Base-by-base conservation (phyloP, 92 coral and sea anemone genomes). In the Scolanthus callimorphus region DNA sequence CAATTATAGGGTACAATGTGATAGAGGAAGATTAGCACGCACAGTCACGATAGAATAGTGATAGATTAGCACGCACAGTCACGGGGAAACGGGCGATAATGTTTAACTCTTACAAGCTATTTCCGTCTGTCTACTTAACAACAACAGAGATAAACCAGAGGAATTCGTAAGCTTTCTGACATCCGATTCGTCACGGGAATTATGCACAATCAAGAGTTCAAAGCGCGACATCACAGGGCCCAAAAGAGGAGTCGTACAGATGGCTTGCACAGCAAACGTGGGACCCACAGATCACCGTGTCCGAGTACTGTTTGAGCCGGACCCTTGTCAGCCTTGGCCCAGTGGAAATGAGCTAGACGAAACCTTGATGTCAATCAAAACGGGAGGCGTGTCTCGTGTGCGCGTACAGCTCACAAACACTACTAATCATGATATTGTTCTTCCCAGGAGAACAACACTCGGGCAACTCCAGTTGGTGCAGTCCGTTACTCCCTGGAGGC, bases 1-100 rank as follows among this genome's bases (percentile, higher is more conserved):
- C 80, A n/a, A 22, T 78, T 34, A 63, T 79, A 31, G 85, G 70
- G 2, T 71, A 71, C 57, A 78, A 78, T 27, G 80, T 78, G 12
- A 79, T 50, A 3, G 74, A 79, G 48, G 74, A 72, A 31, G 39
- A 57, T 29, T n/a, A n/a, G n/a, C n/a, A n/a, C n/a, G n/a, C n/a
- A n/a, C n/a, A n/a, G n/a, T n/a, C n/a, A n/a, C n/a, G n/a, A n/a
- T n/a, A n/a, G n/a, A n/a, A n/a, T n/a, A n/a, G n/a, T n/a, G n/a
- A n/a, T n/a, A n/a, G n/a, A n/a, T n/a, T n/a, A n/a, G n/a, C n/a
- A n/a, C n/a, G n/a, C n/a, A n/a, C n/a, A n/a, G n/a, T n/a, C n/a
- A n/a, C n/a, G n/a, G n/a, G n/a, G n/a, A n/a, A n/a, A n/a, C n/a
- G n/a, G n/a, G n/a, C n/a, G n/a, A n/a, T n/a, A n/a, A n/a, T n/a